A percentile compares a stretch with the other conserved stretches of the same genome.
Evolutionary conservation across 1,140 invertebrate species (phyloP).

Genomic region (Oedothorax gibbosus): DNA sequence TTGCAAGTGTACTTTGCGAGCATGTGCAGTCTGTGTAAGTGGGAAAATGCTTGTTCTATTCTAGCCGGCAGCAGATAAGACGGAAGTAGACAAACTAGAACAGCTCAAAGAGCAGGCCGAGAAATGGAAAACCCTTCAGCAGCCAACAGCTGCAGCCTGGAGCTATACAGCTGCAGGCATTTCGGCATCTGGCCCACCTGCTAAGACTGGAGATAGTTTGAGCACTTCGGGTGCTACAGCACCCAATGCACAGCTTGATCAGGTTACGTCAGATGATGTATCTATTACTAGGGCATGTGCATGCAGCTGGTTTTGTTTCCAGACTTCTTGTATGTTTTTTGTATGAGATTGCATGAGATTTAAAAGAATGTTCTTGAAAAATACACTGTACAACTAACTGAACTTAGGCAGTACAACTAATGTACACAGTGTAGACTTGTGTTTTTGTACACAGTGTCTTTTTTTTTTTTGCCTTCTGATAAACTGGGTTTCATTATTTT

Average conservation of each 20-base stretch:
- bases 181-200: constrained; percentile 7
- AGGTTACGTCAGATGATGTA: neutral
- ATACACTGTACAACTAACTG: too few species aligned
- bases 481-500: too few species aligned
- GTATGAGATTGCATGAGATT: too few species aligned
- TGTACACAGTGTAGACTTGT: too few species aligned
- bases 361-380: too few species aligned
- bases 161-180: constrained; percentile 14
- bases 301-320: neutral
- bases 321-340: too few species aligned
- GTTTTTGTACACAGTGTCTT: too few species aligned
- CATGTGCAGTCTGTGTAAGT: constrained; percentile 1
- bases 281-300: neutral
- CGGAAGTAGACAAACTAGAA: constrained; percentile 53
- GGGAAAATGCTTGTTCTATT: constrained; percentile 29
- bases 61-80: constrained; percentile 32
- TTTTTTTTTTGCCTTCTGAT: too few species aligned
- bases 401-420: too few species aligned
- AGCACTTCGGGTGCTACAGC: neutral
- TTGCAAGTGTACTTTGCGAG: neutral
- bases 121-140: constrained; percentile 48
- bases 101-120: constrained; percentile 51
- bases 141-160: constrained; percentile 24
- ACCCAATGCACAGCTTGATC: constrained; percentile 3
- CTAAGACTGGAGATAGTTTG: neutral